A percentile compares a stretch with the other conserved stretches of the same genome.
These are phyloP conservation scores for Willowsia nigromaculata DNA, from an alignment of 2,888 invertebrate genomes.

Conservation along the genomic window DNA sequence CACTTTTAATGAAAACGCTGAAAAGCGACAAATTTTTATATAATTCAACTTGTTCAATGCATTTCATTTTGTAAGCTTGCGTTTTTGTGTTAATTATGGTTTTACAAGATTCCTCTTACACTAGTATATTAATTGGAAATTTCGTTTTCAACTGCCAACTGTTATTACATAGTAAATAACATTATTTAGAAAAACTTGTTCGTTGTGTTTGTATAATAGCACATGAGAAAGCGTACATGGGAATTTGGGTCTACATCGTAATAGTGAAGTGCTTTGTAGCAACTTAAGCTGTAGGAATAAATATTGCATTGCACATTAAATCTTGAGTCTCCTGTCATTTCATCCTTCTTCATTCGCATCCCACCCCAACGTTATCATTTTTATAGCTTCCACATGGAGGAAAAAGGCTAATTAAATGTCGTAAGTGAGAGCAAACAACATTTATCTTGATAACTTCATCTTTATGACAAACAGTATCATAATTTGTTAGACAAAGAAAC, in stretches of 20 bases:
- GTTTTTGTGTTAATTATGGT: neutral
- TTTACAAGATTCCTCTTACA: neutral
- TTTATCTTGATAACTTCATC: constrained; percentile 58
- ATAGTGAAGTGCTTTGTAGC: neutral
- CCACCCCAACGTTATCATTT: constrained; percentile 16
- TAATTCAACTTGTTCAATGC: neutral
- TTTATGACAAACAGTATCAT: neutral
- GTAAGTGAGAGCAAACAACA: constrained; percentile 38
- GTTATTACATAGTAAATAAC: neutral
- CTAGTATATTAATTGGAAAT: neutral
- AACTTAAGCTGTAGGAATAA: neutral
- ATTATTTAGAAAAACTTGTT: neutral
- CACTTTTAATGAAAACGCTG: neutral
- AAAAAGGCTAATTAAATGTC: constrained; percentile 44
- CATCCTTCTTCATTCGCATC: neutral
- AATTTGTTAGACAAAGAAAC: neutral
- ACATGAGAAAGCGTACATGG: neutral
- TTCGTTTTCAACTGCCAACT: neutral
- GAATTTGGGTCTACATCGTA: neutral
- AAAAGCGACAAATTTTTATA: neutral
- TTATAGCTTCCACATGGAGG: constrained; percentile 12
- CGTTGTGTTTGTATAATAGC: neutral
- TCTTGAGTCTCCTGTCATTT: neutral
- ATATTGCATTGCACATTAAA: neutral
- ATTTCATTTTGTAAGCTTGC: neutral